Evolutionary conservation across 2,113 vertebrate genomes (phyloP).

Genomic region (Actinemys pallida): DNA sequence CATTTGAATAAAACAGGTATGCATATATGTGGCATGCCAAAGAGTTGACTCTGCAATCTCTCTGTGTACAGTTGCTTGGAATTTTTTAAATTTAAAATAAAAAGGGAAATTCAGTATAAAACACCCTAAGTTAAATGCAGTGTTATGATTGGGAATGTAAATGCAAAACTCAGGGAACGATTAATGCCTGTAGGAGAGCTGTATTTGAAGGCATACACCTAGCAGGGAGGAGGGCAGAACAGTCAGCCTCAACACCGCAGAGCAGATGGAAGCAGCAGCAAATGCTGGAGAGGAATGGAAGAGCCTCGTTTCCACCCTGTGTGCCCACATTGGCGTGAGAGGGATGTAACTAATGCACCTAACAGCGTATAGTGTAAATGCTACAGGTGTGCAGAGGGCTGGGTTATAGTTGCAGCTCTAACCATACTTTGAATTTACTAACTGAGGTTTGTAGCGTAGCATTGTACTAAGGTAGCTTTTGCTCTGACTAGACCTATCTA

Average conservation of each 20-base stretch:
- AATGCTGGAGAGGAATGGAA: not conserved
- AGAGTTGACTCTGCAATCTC: not conserved
- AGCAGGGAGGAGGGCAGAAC: not conserved
- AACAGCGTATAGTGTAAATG: not conserved
- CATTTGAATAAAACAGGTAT: not conserved
- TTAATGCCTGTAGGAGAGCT: not conserved
- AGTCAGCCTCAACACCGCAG: not conserved
- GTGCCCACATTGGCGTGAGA: not conserved
- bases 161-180: not conserved
- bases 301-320: not conserved
- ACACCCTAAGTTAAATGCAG: not conserved
- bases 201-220: not conserved
- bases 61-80: not conserved
- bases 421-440: not conserved
- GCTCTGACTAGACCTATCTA: not conserved
- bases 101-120: not conserved
- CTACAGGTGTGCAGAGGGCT: accelerated
- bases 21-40: not conserved
- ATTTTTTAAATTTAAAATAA: not conserved
- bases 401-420: not conserved
- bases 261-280: not conserved
- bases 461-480: accelerated
- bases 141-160: not conserved
- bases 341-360: not conserved
- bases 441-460: accelerated